phyloP scores from a whole-genome alignment of 2,113 vertebrate genomes.

The Bufo gargarizans region DNA sequence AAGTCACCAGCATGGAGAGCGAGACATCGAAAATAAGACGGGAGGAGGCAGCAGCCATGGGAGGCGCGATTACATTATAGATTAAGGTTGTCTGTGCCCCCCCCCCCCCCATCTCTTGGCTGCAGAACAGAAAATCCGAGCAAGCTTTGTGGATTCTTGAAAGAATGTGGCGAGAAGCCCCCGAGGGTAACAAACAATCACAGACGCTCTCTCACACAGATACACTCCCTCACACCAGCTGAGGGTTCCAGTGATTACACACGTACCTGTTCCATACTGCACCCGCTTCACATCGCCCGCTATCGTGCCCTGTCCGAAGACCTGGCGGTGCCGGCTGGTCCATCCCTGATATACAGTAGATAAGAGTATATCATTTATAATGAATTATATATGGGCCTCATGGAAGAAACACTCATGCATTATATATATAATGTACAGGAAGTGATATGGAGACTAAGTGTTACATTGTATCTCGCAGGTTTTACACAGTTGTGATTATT shows the following conservation, averaged over 20 bases:
- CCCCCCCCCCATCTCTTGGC: conserved; percentile 25
- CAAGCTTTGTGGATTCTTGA: conserved; percentile 55
- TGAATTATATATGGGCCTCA: neutral
- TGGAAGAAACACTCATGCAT: neutral
- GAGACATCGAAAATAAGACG: neutral
- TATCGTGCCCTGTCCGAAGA: neutral
- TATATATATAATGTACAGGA: neutral
- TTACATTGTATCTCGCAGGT: neutral
- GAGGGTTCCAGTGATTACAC: conserved; percentile 31
- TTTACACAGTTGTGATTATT: neutral
- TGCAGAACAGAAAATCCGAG: conserved; percentile 44
- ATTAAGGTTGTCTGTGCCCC: conserved; percentile 54
- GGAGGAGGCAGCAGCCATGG: conserved; percentile 5
- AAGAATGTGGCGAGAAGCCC: conserved; percentile 39
- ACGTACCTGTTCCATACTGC: conserved; percentile 17
- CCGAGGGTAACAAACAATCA: conserved; percentile 53
- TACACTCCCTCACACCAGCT: neutral
- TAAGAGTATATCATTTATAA: neutral
- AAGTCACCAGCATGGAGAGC: neutral
- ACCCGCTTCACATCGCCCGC: conserved; percentile 3
- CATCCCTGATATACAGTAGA: neutral
- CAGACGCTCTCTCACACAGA: conserved; percentile 20
- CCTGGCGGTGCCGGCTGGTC: neutral
- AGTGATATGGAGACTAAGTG: neutral
- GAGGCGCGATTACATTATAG: conserved; percentile 58